phyloP scores from a whole-genome alignment of 2,113 vertebrate species.

The Labrus mixtus region DNA sequence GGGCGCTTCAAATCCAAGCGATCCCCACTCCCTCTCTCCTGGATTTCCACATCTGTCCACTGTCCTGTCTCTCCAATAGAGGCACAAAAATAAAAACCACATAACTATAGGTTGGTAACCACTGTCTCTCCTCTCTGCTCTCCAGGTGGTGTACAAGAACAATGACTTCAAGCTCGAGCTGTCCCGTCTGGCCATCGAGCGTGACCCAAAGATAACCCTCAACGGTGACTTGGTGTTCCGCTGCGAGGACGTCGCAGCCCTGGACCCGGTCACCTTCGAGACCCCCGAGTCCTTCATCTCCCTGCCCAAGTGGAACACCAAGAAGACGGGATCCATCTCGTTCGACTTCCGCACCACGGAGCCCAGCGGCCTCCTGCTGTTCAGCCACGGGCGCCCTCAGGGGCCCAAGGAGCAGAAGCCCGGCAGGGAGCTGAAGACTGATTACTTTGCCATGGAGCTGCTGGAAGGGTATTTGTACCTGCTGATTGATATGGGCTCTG shows the following conservation, averaged over 20 bases:
- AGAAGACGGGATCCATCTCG: constrained; percentile 92
- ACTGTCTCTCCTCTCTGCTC: neutral
- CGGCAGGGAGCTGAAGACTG: constrained; percentile 84
- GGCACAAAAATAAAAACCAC: neutral
- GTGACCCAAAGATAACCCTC: constrained; percentile 91
- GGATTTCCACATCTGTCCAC: too few relatives aligned
- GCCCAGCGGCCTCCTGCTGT: constrained; percentile 91
- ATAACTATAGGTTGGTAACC: neutral
- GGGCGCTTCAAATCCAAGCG: too few relatives aligned
- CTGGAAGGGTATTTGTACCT: constrained; percentile 92
- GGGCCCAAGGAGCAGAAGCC: constrained; percentile 82
- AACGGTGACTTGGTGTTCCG: constrained; percentile 92
- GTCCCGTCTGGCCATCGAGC: constrained; percentile 91
- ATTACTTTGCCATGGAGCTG: constrained; percentile 94
- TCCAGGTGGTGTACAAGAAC: constrained; percentile 96
- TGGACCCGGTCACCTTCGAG: constrained; percentile 92
- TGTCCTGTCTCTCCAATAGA: too few relatives aligned
- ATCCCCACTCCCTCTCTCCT: too few relatives aligned
- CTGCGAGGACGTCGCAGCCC: constrained; percentile 91
- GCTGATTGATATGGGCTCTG: constrained; percentile 94
- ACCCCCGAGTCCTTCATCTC: constrained; percentile 88
- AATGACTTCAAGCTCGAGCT: constrained; percentile 96
- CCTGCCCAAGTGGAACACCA: constrained; percentile 90
- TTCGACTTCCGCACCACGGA: constrained; percentile 95
- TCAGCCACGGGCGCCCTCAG: constrained; percentile 88